Percentiles rank a stretch among this genome's conserved stretches.
phyloP scores from a whole-genome alignment of 2,888 invertebrate species.

The Sepiola atlantica region DNA sequence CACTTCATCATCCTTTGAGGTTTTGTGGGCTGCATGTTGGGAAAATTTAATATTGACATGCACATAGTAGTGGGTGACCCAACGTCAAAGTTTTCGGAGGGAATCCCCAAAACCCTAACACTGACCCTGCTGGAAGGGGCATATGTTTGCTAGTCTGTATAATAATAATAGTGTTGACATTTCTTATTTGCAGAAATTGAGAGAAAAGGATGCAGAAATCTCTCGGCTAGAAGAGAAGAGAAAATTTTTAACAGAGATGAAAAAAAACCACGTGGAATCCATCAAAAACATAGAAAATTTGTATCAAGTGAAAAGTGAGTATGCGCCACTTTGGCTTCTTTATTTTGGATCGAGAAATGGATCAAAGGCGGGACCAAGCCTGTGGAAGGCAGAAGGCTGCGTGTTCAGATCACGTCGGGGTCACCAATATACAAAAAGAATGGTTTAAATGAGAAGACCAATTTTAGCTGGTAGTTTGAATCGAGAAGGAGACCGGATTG shows the following conservation, averaged over 20 bases:
- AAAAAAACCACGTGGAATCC: not conserved
- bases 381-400: no score
- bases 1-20: no score
- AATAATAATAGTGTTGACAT: not conserved
- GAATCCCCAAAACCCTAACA: not conserved
- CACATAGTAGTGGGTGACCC: not conserved
- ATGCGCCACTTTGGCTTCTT: not conserved
- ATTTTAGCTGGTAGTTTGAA: no score
- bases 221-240: not conserved
- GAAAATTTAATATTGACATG: not conserved
- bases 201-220: not conserved
- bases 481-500: no score
- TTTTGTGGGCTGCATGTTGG: not conserved
- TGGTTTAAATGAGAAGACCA: no score
- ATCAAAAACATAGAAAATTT: not conserved
- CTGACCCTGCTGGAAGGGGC: not conserved
- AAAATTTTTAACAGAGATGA: not conserved
- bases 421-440: no score
- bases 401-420: no score
- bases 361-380: no score
- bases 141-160: not conserved
- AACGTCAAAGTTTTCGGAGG: not conserved
- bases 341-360: not conserved
- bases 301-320: not conserved
- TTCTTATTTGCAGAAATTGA: not conserved